Percentiles rank a stretch among this genome's conserved stretches.
These are phyloP conservation scores for Argyrosomus japonicus DNA, from an alignment of 2,113 vertebrate species.

Conservation along the genomic window DNA sequence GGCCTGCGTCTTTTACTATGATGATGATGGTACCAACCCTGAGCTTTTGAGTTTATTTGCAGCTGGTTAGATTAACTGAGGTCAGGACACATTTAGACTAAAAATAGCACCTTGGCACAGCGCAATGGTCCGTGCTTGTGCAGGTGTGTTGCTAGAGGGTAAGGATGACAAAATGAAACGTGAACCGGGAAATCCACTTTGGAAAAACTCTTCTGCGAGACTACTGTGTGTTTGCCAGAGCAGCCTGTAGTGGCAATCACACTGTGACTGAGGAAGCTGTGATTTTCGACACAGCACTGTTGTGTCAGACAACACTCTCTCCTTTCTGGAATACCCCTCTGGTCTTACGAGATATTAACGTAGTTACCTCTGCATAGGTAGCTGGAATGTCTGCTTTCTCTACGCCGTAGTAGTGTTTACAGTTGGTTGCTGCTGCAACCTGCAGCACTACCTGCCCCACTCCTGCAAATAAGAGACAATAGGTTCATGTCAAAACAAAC, in stretches of 20 bases:
- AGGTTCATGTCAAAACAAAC: not conserved
- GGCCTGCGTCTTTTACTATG: not conserved
- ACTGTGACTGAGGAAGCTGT: not conserved
- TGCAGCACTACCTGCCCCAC: conserved; percentile 99
- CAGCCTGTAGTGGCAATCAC: not conserved
- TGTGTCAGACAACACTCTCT: not conserved
- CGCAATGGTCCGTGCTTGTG: not conserved
- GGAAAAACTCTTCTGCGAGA: not conserved
- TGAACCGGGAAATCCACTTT: not conserved
- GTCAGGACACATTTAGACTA: not conserved
- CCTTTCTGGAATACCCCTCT: not conserved
- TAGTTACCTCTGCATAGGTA: conserved; percentile 97
- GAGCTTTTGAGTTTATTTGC: not conserved
- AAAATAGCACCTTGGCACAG: not conserved
- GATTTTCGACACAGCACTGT: not conserved
- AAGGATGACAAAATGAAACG: not conserved
- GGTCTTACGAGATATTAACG: not conserved
- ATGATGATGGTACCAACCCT: not conserved
- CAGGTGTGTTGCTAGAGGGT: not conserved
- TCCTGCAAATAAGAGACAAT: conserved; percentile 81
- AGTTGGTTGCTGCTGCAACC: conserved; percentile 96
- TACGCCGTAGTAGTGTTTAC: conserved; percentile 98
- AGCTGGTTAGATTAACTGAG: not conserved
- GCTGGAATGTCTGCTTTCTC: conserved; percentile 99
- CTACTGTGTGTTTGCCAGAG: not conserved